Evolutionary conservation across 2,113 vertebrate genomes (phyloP).

Genomic region (Ammodytes dubius): DNA sequence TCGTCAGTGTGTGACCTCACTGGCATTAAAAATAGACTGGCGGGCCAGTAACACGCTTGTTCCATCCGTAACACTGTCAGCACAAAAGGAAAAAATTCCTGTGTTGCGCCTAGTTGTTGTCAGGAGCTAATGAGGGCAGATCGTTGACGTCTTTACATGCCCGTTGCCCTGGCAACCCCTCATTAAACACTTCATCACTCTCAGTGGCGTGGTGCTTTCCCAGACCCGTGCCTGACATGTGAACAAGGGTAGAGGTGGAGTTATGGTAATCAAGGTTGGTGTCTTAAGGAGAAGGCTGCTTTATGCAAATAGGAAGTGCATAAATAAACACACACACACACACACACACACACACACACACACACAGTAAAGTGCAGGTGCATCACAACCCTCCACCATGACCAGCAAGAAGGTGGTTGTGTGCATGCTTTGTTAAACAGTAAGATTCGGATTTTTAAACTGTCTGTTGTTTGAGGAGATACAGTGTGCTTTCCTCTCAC

Average conservation of each 20-base stretch:
- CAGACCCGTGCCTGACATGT: slow-evolving; percentile 43
- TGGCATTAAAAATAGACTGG: slow-evolving; percentile 72
- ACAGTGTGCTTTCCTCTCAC: slow-evolving; percentile 71
- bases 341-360: background rate
- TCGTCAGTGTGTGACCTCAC: slow-evolving; percentile 67
- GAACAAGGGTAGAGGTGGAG: slow-evolving; percentile 27
- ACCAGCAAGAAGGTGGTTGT: background rate
- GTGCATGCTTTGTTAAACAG: slow-evolving; percentile 47
- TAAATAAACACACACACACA: background rate
- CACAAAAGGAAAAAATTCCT: slow-evolving; percentile 79
- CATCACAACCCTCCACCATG: background rate
- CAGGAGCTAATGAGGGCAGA: slow-evolving; percentile 73
- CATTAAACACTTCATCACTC: slow-evolving; percentile 73
- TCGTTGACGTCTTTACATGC: slow-evolving; percentile 72
- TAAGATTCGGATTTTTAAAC: slow-evolving; percentile 73
- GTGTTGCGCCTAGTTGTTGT: slow-evolving; percentile 64
- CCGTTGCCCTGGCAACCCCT: slow-evolving; percentile 60
- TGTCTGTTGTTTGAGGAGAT: slow-evolving; percentile 74
- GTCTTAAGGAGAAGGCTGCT: slow-evolving; percentile 1
- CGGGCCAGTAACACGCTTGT: slow-evolving; percentile 49
- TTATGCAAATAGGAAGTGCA: background rate
- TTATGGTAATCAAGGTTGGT: slow-evolving; percentile 18
- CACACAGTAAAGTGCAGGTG: slow-evolving; percentile 5
- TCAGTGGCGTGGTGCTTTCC: slow-evolving; percentile 28
- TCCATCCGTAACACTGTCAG: slow-evolving; percentile 58